Evolutionary conservation across 2,888 invertebrate genomes (phyloP).

Genomic region (Callyntrura guangdongensis): DNA sequence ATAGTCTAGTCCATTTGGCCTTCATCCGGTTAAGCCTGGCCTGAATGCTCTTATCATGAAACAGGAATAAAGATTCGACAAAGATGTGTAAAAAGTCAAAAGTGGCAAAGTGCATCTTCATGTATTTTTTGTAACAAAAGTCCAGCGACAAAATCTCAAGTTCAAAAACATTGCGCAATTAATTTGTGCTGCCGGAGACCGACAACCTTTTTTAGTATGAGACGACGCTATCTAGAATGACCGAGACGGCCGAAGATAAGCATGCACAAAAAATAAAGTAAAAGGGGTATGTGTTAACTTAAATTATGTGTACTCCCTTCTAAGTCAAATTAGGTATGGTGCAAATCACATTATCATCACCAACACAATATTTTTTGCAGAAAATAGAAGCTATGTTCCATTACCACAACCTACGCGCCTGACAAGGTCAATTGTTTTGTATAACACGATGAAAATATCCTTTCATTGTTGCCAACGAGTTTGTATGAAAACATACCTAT

Average conservation of each 20-base stretch:
- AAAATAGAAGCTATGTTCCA: not conserved
- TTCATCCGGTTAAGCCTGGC: no score
- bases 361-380: not conserved
- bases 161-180: no score
- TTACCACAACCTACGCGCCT: not conserved
- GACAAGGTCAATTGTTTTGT: conserved; percentile 22
- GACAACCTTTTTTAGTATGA: not conserved
- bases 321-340: not conserved
- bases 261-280: not conserved
- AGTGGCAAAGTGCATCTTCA: no score
- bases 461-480: conserved; percentile 30
- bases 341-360: not conserved
- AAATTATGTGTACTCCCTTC: not conserved
- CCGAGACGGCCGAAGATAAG: not conserved
- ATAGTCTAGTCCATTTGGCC: no score
- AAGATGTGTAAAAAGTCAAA: no score
- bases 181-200: not conserved
- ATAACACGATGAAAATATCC: conserved; percentile 13
- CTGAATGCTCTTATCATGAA: no score
- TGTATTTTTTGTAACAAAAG: no score
- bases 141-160: no score
- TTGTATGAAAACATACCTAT: not conserved
- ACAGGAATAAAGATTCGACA: no score
- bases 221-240: no score
- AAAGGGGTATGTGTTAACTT: not conserved